Base-by-base conservation (phyloP, 2,888 invertebrate species). In the Leptura quadrifasciata region DNA sequence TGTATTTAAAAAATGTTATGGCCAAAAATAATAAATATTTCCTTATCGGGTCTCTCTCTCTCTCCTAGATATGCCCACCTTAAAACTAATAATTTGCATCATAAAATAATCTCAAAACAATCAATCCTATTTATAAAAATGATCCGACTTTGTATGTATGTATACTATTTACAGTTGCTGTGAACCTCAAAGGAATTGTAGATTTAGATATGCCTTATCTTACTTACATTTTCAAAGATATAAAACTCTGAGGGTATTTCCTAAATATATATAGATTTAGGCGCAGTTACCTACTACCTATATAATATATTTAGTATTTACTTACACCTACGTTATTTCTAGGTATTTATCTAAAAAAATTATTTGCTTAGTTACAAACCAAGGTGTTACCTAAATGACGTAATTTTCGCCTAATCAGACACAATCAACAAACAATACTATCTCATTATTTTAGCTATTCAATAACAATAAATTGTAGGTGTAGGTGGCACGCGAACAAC, bases 311-410 rank as follows among this genome's bases (percentile, higher is more conserved):
- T 31, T 8, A 31, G 27, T 31, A 31, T 31, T n/a, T n/a, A n/a
- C n/a, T n/a, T 6, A 24, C 6, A 31, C 27, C 27, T 31, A 31
- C 27, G 24, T 8, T n/a, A 47, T 21, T 57, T 20, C 57, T 12
- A 6, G 18, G 8, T 15, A 10, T 10, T 57, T 57, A 57, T 57
- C 57, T 57, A 10, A 57, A 57, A 57, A 3, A 20, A 18, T 2
- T 57, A 21, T 57, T 57, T 57, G 20, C 57, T 57, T 57, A 57
- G 57, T 57, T 57, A 57, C 21, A 60, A 60, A 27, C 18, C 12
- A 61, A 61, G 61, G 61, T 61, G 61, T 61, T 31, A 61, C 31
- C 35, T 35, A 17, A 15, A 31, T 61, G 61, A 61, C 61, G 61
- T 61, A 35, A 61, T 12, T 18, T 12, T 6, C 47, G 47, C 18